These are phyloP conservation scores for Drosophila nr. perissopoda DNA, from an alignment of 2,888 invertebrate species.

Conservation along the genomic window DNA sequence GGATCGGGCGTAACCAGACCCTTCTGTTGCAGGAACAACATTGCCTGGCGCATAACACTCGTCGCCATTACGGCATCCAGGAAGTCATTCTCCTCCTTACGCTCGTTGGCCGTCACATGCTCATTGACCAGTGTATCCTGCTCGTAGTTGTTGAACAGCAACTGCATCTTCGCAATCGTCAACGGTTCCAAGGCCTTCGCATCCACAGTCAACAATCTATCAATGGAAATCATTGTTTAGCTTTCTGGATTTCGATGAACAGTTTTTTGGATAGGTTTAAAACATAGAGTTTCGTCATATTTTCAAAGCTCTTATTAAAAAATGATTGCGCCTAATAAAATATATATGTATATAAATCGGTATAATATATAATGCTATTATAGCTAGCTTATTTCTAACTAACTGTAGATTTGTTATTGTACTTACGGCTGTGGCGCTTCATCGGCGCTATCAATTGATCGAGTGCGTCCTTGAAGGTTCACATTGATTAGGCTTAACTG, in stretches of 20 bases:
- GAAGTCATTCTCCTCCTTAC: constrained; percentile 91
- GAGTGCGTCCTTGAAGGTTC: constrained; percentile 91
- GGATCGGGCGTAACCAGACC: constrained; percentile 88
- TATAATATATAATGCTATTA: background rate
- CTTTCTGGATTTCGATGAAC: background rate
- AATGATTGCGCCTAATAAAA: background rate
- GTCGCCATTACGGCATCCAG: constrained; percentile 92
- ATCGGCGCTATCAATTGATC: constrained; percentile 89
- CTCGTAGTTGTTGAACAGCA: constrained; percentile 94
- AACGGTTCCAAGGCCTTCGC: constrained; percentile 86
- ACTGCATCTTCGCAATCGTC: constrained; percentile 90
- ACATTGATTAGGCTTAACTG: constrained; percentile 89
- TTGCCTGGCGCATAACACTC: constrained; percentile 89
- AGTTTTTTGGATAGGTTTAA: background rate
- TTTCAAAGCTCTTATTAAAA: background rate
- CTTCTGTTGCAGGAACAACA: constrained; percentile 86
- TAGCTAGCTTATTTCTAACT: background rate
- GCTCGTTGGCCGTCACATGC: constrained; percentile 90
- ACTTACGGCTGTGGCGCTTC: constrained; percentile 91
- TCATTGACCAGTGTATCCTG: constrained; percentile 90
- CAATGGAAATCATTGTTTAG: constrained; percentile 46
- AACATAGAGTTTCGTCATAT: background rate
- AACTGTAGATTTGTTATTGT: background rate
- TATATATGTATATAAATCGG: background rate
- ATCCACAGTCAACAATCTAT: constrained; percentile 89